Percentiles rank a stretch among this genome's conserved stretches.
Conservation (phyloP, 2,113 vertebrate genomes). For the Myrmophylax atrothorax region DNA sequence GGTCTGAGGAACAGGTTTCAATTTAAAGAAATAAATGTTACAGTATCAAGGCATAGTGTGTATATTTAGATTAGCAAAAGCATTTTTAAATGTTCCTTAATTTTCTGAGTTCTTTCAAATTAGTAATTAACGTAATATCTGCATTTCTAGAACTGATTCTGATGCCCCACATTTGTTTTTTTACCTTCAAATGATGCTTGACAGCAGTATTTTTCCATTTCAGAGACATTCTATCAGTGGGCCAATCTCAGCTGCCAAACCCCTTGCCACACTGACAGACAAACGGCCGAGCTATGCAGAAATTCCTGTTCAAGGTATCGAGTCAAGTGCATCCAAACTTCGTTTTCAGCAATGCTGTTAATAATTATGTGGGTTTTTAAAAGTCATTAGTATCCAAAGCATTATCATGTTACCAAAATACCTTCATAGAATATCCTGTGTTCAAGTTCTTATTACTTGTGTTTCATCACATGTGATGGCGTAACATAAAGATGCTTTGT, state of each 20-base stretch:
- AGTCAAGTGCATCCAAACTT: background rate
- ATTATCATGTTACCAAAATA: background rate
- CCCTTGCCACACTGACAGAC: slow-evolving; percentile 85
- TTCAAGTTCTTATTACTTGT: background rate
- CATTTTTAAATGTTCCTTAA: background rate
- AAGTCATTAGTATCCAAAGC: background rate
- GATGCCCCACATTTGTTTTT: background rate
- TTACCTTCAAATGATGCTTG: background rate
- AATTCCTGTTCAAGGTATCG: slow-evolving; percentile 87
- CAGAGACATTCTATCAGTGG: slow-evolving; percentile 93
- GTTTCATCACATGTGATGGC: background rate
- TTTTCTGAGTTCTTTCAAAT: background rate
- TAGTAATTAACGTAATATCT: background rate
- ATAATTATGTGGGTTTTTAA: background rate
- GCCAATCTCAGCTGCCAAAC: slow-evolving; percentile 86
- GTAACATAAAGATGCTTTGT: background rate
- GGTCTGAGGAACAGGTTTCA: background rate
- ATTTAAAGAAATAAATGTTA: background rate
- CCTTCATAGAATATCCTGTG: background rate
- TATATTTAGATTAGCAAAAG: background rate
- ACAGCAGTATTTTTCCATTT: slow-evolving; percentile 54
- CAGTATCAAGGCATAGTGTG: background rate
- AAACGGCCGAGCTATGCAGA: slow-evolving; percentile 94
- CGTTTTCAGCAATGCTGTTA: background rate
- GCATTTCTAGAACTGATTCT: background rate